Evolutionary conservation across 2,888 invertebrate species (phyloP), one percentile per base, ranked within the genome.

Genomic region (Meta bourneti): DNA sequence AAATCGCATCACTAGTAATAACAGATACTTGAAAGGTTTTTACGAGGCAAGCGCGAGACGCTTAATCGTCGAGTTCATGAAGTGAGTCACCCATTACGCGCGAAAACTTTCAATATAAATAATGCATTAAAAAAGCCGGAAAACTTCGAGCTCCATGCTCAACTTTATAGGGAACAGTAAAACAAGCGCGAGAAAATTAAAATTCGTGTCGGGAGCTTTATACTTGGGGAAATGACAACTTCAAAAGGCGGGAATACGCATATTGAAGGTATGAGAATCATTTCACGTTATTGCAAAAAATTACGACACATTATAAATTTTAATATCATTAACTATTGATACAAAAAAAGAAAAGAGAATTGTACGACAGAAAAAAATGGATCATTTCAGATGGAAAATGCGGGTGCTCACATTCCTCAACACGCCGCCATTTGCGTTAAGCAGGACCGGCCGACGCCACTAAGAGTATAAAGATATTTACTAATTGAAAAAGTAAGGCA

Each of bases 391-490:
- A 89, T 89, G 69, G 61, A 77, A 89, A 89, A 51, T 7, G 34
- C 19, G n/a, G n/a, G 11, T 11, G 7, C 72, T 80, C 8, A 52
- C 48, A 72, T 54, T 61, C 34, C 61, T 20, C 51, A 11, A 78
- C 80, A 80, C 74, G 89, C 82, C 90, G 90, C 90, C 90, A 91
- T 91, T 91, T 91, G 90, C 86, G 85, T 49, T 69, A n/a, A 72
- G 11, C 16, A 61, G 20, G 75, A 77, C 90, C 90, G 90, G 90
- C 77, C 19, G 90, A 91, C 86, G 90, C 90, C 74, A 88, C 49
- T 75, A 51, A 7, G 7, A 78, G 11, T 70, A 48, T 7, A 70
- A 8, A 61, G 8, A 19, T 54, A 51, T 5, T 61, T 61, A 7
- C 61, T 16, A 0, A 61, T 9, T 5, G 11, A 61, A 61, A 61